Evolutionary conservation across 2,113 vertebrate species (phyloP).

Genomic region (Burhinus oedicnemus): DNA sequence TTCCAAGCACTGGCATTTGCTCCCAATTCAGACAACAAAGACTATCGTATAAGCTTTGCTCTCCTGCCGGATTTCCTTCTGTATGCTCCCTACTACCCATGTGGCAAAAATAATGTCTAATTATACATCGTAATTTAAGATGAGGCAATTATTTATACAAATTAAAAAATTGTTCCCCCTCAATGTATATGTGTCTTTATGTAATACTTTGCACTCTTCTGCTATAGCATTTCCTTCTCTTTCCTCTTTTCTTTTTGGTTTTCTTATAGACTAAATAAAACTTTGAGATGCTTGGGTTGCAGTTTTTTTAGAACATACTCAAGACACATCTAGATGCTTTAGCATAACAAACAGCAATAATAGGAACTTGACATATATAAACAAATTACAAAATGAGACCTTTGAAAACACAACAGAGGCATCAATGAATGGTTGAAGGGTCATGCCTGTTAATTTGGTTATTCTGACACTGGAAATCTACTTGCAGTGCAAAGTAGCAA

Average conservation of each 20-base stretch:
- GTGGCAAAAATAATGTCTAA: not conserved
- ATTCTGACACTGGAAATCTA: not conserved
- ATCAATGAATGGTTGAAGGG: not conserved
- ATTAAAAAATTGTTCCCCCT: not conserved
- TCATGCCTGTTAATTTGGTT: conserved; percentile 10
- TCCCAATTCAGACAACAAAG: not conserved
- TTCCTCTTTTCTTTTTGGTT: not conserved
- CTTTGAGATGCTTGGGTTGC: not conserved
- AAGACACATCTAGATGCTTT: not conserved
- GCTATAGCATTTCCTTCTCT: not conserved
- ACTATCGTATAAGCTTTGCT: not conserved
- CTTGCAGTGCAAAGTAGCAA: not conserved
- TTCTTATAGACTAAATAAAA: not conserved
- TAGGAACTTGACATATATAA: not conserved
- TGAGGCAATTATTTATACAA: not conserved
- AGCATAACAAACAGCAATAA: not conserved
- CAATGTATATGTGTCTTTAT: not conserved
- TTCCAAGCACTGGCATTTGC: not conserved
- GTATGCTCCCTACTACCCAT: not conserved
- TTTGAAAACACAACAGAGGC: not conserved
- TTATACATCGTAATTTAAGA: not conserved
- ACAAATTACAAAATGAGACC: not conserved
- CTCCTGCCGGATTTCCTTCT: not conserved
- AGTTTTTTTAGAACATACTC: not conserved
- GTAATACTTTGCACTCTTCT: not conserved